phyloP scores from a whole-genome alignment of 2,888 invertebrate species.

The Sturmia bella region DNA sequence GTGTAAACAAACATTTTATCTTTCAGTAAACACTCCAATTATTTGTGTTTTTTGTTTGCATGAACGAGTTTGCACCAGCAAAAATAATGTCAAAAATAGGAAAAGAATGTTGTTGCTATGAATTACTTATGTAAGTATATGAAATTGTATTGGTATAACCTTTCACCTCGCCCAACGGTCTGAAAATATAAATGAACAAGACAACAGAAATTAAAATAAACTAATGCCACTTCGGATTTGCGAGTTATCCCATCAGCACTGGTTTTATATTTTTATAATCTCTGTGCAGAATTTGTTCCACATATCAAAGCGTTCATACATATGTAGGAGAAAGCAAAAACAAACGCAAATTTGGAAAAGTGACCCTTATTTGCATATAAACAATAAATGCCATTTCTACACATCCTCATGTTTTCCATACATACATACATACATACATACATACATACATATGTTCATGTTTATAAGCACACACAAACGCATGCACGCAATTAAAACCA shows the following conservation, averaged over 20 bases:
- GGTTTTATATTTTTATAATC: slow-evolving; percentile 46
- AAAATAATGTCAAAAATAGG: neutral
- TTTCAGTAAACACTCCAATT: slow-evolving; percentile 50
- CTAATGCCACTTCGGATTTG: slow-evolving; percentile 59
- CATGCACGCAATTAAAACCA: slow-evolving; percentile 27
- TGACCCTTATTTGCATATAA: slow-evolving; percentile 70
- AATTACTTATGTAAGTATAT: neutral
- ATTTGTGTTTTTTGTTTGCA: slow-evolving; percentile 19
- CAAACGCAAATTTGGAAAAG: slow-evolving; percentile 7
- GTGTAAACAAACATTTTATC: slow-evolving; percentile 33
- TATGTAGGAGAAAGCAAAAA: slow-evolving; percentile 15
- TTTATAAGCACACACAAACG: neutral
- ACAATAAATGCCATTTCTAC: slow-evolving; percentile 61
- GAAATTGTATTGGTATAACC: slow-evolving; percentile 23
- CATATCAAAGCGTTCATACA: slow-evolving; percentile 51
- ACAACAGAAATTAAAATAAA: slow-evolving; percentile 34
- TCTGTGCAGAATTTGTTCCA: slow-evolving; percentile 48
- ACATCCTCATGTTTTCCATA: slow-evolving; percentile 22
- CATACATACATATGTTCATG: neutral
- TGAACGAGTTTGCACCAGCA: neutral
- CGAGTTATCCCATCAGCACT: slow-evolving; percentile 61
- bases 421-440: slow-evolving; percentile 7
- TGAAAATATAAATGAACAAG: slow-evolving; percentile 19
- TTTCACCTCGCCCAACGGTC: slow-evolving; percentile 23
- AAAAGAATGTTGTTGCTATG: neutral